Evolutionary conservation across 1,140 invertebrate genomes (phyloP).

Genomic region (Drosophila lacteicornis): DNA sequence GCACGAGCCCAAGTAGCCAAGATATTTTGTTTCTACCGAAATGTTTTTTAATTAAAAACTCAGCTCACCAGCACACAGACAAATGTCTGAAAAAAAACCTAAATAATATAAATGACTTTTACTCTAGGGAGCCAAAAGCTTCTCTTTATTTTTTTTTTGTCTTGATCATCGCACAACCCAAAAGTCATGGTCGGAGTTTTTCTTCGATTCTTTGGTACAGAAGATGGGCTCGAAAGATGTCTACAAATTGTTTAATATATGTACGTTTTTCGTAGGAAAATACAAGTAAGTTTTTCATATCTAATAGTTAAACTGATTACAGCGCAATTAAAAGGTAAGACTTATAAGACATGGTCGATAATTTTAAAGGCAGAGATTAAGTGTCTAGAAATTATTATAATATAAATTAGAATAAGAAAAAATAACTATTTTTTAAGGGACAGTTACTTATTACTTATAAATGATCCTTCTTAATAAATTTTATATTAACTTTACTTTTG

Average conservation of each 20-base stretch:
- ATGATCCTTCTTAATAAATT: too few relatives aligned
- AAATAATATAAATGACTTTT: constrained; percentile 80
- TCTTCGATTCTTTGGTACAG: constrained; percentile 13
- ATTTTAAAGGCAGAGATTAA: too few relatives aligned
- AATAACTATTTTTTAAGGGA: too few relatives aligned
- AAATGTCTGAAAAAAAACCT: constrained; percentile 58
- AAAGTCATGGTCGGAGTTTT: constrained; percentile 59
- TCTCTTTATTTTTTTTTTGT: constrained; percentile 30
- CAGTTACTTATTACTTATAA: too few relatives aligned
- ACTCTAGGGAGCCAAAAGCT: constrained; percentile 57
- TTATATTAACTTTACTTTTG: too few relatives aligned
- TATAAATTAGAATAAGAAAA: too few relatives aligned
- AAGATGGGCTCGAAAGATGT: neutral
- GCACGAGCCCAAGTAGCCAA: constrained; percentile 61
- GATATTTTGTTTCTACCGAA: constrained; percentile 44
- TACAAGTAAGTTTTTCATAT: neutral
- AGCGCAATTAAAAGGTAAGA: neutral
- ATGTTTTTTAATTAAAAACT: constrained; percentile 77
- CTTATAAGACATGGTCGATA: too few relatives aligned
- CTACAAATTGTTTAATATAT: neutral
- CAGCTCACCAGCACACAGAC: constrained; percentile 30
- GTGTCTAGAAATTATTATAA: too few relatives aligned
- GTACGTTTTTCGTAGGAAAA: neutral
- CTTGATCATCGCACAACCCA: constrained; percentile 43
- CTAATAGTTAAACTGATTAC: too few relatives aligned